phyloP scores from a whole-genome alignment of 2,888 invertebrate genomes.

The Callyntrura guangdongensis region DNA sequence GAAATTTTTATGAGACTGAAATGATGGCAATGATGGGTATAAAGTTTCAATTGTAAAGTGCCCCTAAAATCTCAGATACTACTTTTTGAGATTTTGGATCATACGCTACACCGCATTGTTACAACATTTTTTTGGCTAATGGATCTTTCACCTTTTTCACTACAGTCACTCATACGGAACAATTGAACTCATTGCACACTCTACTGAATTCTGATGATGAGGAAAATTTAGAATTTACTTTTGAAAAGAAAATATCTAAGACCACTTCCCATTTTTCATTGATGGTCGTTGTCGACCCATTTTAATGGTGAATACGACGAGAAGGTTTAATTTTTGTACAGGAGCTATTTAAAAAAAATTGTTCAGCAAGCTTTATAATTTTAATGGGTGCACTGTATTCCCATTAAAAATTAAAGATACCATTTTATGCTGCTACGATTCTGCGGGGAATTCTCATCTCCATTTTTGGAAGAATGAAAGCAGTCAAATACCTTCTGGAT shows the following conservation, averaged over 20 bases:
- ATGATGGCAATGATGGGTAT: slow-evolving; percentile 9
- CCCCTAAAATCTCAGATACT: neutral
- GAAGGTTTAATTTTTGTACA: no score
- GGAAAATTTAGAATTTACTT: slow-evolving; percentile 4
- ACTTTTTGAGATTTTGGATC: slow-evolving; percentile 12
- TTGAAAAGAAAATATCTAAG: neutral
- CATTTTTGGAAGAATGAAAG: no score
- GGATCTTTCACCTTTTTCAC: slow-evolving; percentile 75
- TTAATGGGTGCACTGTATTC: no score
- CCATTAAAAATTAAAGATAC: no score
- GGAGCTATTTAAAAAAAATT: no score
- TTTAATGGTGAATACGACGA: no score
- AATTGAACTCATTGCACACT: slow-evolving; percentile 69
- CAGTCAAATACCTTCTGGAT: no score
- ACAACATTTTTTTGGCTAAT: slow-evolving; percentile 62
- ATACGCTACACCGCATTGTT: neutral
- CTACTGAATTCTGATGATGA: slow-evolving; percentile 49
- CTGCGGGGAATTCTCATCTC: no score
- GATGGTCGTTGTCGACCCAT: no score
- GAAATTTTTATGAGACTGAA: neutral
- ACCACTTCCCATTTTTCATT: no score
- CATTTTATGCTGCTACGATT: no score
- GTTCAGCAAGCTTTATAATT: no score
- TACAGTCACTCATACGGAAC: slow-evolving; percentile 66
- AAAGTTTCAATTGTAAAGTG: slow-evolving; percentile 20